phyloP scores from a whole-genome alignment of 2,888 invertebrate species.

The Schizotus pectinicornis region DNA sequence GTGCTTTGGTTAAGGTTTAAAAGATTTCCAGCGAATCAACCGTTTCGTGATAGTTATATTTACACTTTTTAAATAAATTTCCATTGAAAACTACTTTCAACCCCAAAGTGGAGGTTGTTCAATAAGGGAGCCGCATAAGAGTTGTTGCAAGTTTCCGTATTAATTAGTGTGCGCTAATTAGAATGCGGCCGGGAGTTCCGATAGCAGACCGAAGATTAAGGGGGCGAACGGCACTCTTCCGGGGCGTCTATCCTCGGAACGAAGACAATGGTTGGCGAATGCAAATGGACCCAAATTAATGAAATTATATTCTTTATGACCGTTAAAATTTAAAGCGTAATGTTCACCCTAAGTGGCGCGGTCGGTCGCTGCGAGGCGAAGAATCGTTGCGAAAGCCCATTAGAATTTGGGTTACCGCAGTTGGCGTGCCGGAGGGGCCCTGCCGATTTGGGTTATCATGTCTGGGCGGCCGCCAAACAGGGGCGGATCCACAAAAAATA shows the following conservation, averaged over 20 bases:
- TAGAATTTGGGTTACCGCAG: too few relatives aligned
- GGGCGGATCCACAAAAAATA: too few relatives aligned
- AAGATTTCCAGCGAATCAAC: too few relatives aligned
- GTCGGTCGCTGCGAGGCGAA: too few relatives aligned
- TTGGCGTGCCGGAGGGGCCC: too few relatives aligned
- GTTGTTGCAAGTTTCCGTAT: conserved; percentile 23
- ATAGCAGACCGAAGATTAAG: conserved; percentile 23
- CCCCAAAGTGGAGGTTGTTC: not conserved
- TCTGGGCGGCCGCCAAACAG: too few relatives aligned
- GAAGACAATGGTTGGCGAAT: conserved; percentile 17
- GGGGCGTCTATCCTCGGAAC: conserved; percentile 1
- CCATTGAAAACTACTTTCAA: conserved; percentile 9
- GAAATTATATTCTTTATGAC: conserved; percentile 20
- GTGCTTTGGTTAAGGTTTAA: too few relatives aligned
- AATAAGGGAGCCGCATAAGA: conserved; percentile 2
- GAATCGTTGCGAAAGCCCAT: too few relatives aligned
- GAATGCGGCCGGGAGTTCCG: conserved; percentile 19
- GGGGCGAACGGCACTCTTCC: conserved; percentile 4
- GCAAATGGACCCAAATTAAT: conserved; percentile 26
- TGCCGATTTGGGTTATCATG: too few relatives aligned
- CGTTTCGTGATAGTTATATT: too few relatives aligned
- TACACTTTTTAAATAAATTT: not conserved
- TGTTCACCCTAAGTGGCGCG: not conserved
- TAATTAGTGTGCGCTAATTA: conserved; percentile 25
- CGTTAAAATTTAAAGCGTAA: not conserved